Evolutionary conservation across 2,888 invertebrate genomes (phyloP), one percentile per base, ranked within the genome.

Genomic region (Tetanocera ferruginea): DNA sequence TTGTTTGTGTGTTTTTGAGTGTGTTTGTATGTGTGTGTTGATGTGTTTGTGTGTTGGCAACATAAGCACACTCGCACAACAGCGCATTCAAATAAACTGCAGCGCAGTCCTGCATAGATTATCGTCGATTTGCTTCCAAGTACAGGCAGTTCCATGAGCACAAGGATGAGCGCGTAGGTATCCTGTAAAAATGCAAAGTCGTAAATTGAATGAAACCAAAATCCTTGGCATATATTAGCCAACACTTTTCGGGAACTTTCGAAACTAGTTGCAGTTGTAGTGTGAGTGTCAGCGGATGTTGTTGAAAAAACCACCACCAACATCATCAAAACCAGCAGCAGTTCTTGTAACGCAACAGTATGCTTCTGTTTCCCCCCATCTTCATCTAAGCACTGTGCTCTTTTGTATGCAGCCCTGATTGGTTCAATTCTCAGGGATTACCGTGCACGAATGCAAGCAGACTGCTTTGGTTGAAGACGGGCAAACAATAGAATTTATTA

Each of bases 151-250:
- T 14, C n/a, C 37, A 64, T 6, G 11, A 60, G 57, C n/a, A 55
- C 19, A 55, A 55, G 55, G 55, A 55, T 55, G 55, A 19, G 66
- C 66, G 3, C 19, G 25, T 14, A 67, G 25, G 31, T 34, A 49
- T 74, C 64, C 66, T 19, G 11, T 37, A 55, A 52, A 43, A 67
- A 75, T 67, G 67, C 70, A 70, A 75, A 74, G 55, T 79, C 73
- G 79, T 79, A 79, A 80, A 80, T 80, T 80, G 78, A 76, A 80
- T 80, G 79, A 60, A 79, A 76, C 76, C 78, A 62, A 76, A 78
- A 79, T 79, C 79, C 76, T 62, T 70, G 76, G 76, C 76, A 76
- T 70, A 77, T 57, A 70, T 78, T 79, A 78, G 55, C 52, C 43
- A 64, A 37, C 55, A 64, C 34, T 55, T 25, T 43, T 25, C 51